These are phyloP conservation scores for Lagenorhynchus albirostris DNA, from an alignment of 2,113 vertebrate species.

Conservation along the genomic window DNA sequence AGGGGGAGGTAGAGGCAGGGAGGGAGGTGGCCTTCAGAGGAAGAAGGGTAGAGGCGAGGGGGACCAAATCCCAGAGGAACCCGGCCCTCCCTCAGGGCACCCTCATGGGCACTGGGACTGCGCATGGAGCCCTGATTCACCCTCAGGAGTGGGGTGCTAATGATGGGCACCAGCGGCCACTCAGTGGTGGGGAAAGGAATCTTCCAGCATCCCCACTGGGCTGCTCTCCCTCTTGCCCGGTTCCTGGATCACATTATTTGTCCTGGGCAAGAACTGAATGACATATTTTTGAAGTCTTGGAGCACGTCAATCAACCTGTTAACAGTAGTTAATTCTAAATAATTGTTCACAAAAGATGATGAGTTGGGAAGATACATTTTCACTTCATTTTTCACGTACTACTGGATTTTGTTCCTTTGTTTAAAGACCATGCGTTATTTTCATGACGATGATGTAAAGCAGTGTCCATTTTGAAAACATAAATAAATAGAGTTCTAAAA, in stretches of 20 bases:
- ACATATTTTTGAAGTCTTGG: neutral
- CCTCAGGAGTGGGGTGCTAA: neutral
- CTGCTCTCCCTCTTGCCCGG: neutral
- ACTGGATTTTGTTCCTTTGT: neutral
- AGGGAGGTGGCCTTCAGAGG: neutral
- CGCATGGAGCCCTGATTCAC: rapidly evolving
- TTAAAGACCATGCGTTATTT: neutral
- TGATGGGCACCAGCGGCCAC: neutral
- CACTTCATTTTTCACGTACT: neutral
- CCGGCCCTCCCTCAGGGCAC: neutral
- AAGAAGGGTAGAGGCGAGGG: neutral
- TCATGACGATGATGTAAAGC: neutral
- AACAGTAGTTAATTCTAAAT: neutral
- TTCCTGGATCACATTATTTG: neutral
- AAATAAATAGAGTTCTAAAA: neutral
- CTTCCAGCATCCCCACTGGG: neutral
- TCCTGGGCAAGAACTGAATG: neutral
- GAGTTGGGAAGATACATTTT: neutral
- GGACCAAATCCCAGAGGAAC: neutral
- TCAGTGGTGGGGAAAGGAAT: neutral
- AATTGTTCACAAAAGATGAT: neutral
- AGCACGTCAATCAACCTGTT: neutral
- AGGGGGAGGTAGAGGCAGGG: neutral
- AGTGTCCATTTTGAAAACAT: neutral
- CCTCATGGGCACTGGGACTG: neutral